Base-by-base conservation (phyloP, 2,888 invertebrate species). In the Caenorhabditis sp. region DNA sequence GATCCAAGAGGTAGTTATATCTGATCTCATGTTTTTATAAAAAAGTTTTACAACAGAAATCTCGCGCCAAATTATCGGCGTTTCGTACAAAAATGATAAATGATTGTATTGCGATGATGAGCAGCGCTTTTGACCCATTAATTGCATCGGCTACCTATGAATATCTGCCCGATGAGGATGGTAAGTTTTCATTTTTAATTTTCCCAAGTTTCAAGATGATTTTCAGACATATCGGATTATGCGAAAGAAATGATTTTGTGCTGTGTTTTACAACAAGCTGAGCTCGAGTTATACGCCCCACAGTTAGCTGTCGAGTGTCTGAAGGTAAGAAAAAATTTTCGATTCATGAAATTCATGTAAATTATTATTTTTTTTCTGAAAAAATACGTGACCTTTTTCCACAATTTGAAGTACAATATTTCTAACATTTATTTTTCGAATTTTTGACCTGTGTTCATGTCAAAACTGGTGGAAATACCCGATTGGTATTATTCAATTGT, bases 181-280 rank as follows among this genome's bases (percentile, higher is more conserved):
- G 73, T 76, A 37, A 51, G 43, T 12, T 31, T 49, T 21, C 31
- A 23, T 43, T 55, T 55, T 21, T 57, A n/a, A 37, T 37, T 26
- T 51, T 54, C 31, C 31, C 17, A 1, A 53, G 23, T 19, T 19
- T 23, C 6, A 19, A 23, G 8, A 23, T 54, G n/a, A n/a, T 19
- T 70, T 76, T 59, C 58, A 79, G 87, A 85, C 54, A 86, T 87
- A 6, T 83, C 84, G 1, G 81, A 84, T 63, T 88, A 78, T 68
- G 79, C 86, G 19, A 88, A 87, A 69, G 87, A 87, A 68, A 78
- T 88, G 58, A 76, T 87, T 54, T 81, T 88, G 77, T 82, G 86
- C 60, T 79, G 83, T 26, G 86, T 88, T 36, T 78, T 84, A 24
- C 83, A 81, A 58, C 81, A 81, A 67, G 82, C 88, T 23, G 88